Conservation (phyloP, 2,113 vertebrate species). For the Helogale parvula region DNA sequence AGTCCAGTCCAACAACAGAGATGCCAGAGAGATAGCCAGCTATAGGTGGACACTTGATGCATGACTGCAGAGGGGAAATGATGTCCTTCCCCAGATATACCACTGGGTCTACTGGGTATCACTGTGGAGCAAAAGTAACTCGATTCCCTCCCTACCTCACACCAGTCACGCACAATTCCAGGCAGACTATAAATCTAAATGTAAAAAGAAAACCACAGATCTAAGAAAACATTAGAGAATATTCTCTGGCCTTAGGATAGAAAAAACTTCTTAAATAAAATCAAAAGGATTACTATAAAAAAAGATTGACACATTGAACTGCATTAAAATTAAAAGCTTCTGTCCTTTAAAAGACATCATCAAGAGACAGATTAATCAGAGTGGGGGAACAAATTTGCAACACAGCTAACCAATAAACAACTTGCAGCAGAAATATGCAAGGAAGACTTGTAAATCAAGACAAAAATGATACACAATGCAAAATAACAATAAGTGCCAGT, state of each 20-base stretch:
- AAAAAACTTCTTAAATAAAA: neutral
- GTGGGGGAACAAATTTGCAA: neutral
- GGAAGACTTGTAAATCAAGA: neutral
- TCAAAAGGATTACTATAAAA: neutral
- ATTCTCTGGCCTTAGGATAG: neutral
- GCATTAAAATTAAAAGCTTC: slow-evolving; percentile 34
- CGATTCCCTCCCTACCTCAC: slow-evolving; percentile 12
- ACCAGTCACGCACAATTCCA: neutral
- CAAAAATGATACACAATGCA: neutral
- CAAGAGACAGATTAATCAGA: neutral
- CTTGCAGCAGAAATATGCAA: neutral
- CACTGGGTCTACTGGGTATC: neutral
- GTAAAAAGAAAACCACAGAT: neutral
- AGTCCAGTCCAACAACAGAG: fast-evolving
- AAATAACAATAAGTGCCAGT: neutral
- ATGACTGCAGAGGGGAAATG: fast-evolving
- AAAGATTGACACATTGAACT: neutral
- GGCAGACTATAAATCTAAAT: neutral
- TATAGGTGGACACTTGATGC: fast-evolving
- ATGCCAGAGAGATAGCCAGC: neutral
- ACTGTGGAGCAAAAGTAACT: fast-evolving
- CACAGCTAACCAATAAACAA: neutral
- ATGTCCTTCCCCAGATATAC: neutral
- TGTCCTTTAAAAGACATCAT: neutral
- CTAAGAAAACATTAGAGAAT: neutral